A percentile compares a stretch with the other conserved stretches of the same genome.
Evolutionary conservation across 2,797 vertebrate genomes (phyloP).

Genomic region (Syndactyla subalaris): DNA sequence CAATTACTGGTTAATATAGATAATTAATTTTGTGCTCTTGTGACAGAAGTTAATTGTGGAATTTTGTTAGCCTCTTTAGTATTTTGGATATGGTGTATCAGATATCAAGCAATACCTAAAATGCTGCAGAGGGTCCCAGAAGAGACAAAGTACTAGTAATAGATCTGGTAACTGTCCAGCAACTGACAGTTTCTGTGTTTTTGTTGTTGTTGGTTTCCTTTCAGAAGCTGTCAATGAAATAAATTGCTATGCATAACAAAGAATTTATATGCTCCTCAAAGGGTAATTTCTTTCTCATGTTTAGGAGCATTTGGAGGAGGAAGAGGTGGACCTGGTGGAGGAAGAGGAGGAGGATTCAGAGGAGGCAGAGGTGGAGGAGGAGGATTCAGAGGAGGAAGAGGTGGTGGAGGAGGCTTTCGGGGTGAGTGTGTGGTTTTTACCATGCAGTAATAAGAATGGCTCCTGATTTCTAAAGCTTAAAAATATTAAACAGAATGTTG

Average conservation of each 20-base stretch:
- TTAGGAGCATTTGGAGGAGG: conserved; percentile 91
- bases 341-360: conserved; percentile 78
- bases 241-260: not conserved
- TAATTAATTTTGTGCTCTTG: not conserved
- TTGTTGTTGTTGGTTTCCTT: not conserved
- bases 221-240: not conserved
- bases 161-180: not conserved
- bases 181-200: not conserved
- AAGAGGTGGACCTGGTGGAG: conserved; percentile 79
- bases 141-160: not conserved
- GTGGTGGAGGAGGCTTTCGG: conserved; percentile 89
- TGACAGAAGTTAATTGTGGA: not conserved
- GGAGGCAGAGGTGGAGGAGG: conserved; percentile 83
- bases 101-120: not conserved
- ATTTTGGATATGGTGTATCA: not conserved
- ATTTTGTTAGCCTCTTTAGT: not conserved
- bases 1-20: not conserved
- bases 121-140: not conserved
- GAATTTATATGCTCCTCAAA: not conserved
- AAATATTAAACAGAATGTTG: not conserved
- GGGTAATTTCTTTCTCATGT: not conserved
- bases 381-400: conserved; percentile 90
- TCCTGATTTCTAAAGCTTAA: not conserved
- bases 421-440: conserved; percentile 72
- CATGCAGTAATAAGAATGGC: not conserved